A percentile compares a stretch with the other conserved stretches of the same genome.
Evolutionary conservation across 2,888 invertebrate genomes (phyloP).

Genomic region (Acleris laterana): DNA sequence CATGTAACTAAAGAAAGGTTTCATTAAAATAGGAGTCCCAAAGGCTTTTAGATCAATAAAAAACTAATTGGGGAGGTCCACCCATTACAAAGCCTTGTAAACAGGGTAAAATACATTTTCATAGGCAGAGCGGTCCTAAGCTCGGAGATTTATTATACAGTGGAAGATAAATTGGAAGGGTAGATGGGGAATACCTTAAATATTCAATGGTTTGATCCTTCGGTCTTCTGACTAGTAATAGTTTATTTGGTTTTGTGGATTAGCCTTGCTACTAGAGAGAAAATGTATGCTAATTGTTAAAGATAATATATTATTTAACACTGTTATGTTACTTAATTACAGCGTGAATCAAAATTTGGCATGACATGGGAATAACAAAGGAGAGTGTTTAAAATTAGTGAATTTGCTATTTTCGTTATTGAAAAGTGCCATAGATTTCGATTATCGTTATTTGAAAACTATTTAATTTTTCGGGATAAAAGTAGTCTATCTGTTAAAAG

Average conservation of each 20-base stretch:
- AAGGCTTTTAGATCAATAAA: constrained; percentile 50
- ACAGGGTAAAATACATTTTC: constrained; percentile 37
- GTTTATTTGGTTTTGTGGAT: not conserved
- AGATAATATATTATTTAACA: too few species aligned
- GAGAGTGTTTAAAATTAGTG: too few species aligned
- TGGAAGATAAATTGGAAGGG: constrained; percentile 28
- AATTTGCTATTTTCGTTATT: too few species aligned
- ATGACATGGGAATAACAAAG: too few species aligned
- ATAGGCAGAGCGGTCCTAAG: constrained; percentile 31
- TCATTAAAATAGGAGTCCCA: constrained; percentile 53
- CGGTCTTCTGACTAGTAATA: constrained; percentile 13
- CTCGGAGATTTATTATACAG: constrained; percentile 34
- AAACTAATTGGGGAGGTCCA: constrained; percentile 47
- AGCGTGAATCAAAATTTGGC: too few species aligned
- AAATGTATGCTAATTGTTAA: too few species aligned
- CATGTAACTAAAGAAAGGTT: constrained; percentile 51
- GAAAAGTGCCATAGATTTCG: too few species aligned
- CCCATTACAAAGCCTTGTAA: constrained; percentile 31
- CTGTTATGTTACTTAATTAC: too few species aligned
- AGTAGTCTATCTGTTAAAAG: too few species aligned
- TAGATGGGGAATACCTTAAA: constrained; percentile 29
- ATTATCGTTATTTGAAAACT: too few species aligned
- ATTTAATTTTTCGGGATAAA: too few species aligned
- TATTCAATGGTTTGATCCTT: constrained; percentile 21
- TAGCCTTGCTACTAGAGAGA: not conserved